These are phyloP conservation scores for Nymphalis io DNA, from an alignment of 1,140 invertebrate species.

Conservation along the genomic window DNA sequence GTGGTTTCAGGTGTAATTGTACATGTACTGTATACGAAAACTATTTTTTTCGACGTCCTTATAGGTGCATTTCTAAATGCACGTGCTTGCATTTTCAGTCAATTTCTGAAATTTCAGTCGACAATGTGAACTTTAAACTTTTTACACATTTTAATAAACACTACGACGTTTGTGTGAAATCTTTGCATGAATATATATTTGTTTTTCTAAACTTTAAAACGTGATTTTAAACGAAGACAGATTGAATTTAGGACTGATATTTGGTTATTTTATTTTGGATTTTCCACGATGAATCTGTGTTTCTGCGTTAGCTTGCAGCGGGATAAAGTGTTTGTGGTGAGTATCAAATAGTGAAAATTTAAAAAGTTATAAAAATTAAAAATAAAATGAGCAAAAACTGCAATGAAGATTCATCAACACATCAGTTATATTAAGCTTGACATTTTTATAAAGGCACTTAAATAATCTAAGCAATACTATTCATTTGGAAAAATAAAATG, in stretches of 20 bases:
- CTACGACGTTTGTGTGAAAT: slow-evolving; percentile 18
- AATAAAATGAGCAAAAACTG: background rate
- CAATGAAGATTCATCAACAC: background rate
- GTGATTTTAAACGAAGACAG: slow-evolving; percentile 49
- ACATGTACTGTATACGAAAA: slow-evolving; percentile 11
- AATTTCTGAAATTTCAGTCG: slow-evolving; percentile 61
- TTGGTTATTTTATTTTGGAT: slow-evolving; percentile 66
- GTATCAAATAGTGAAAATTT: slow-evolving; percentile 30
- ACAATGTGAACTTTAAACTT: slow-evolving; percentile 40
- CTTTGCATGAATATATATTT: background rate
- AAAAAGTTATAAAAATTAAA: background rate
- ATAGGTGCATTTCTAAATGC: slow-evolving; percentile 71
- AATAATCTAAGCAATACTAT: too few relatives aligned
- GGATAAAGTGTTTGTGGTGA: slow-evolving; percentile 72
- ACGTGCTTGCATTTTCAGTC: slow-evolving; percentile 76
- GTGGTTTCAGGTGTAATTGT: slow-evolving; percentile 6
- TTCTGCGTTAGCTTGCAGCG: slow-evolving; percentile 41
- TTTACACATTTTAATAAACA: slow-evolving; percentile 32
- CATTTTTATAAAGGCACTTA: too few relatives aligned
- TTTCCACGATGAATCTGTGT: slow-evolving; percentile 43
- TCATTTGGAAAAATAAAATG: too few relatives aligned
- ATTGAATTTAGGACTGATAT: slow-evolving; percentile 55
- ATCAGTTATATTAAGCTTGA: background rate
- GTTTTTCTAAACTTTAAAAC: slow-evolving; percentile 23
- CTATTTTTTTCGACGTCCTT: slow-evolving; percentile 48